These are phyloP conservation scores for Iselma pallidipennis DNA, from an alignment of 2,888 invertebrate species.

Conservation along the genomic window DNA sequence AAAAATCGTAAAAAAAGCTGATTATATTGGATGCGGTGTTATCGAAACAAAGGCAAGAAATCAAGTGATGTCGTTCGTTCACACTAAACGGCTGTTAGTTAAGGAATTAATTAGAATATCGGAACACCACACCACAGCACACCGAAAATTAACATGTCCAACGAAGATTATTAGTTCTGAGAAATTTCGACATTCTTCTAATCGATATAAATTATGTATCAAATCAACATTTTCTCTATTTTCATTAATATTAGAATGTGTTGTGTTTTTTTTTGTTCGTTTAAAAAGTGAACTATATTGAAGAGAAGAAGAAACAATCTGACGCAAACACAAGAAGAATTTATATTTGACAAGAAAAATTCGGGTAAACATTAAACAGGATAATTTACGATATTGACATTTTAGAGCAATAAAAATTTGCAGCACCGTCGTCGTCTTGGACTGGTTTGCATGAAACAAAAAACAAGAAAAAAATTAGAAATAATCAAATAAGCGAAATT, in stretches of 20 bases:
- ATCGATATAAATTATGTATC: conserved; percentile 13
- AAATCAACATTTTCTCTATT: neutral
- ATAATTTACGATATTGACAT: conserved; percentile 24
- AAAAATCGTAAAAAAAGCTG: no score
- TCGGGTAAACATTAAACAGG: conserved; percentile 19
- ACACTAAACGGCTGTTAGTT: no score
- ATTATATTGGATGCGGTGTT: no score
- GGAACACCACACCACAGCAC: no score
- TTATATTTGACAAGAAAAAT: conserved; percentile 23
- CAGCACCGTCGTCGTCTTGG: no score
- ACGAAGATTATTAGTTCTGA: conserved; percentile 7
- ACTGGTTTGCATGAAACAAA: conserved; percentile 21
- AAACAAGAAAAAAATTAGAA: no score
- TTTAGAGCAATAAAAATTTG: conserved; percentile 22
- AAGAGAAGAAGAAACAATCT: neutral
- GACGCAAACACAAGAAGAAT: conserved; percentile 7
- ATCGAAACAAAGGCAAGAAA: no score
- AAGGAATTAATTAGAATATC: no score
- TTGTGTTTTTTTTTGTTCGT: neutral
- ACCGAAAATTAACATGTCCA: no score
- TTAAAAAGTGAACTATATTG: neutral
- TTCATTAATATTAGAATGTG: no score
- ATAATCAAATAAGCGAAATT: no score
- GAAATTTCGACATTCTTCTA: conserved; percentile 4
- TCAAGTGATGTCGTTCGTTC: no score